A percentile compares a stretch with the other conserved stretches of the same genome.
Conservation (phyloP, 2,113 vertebrate genomes). For the Emydocephalus ijimae region DNA sequence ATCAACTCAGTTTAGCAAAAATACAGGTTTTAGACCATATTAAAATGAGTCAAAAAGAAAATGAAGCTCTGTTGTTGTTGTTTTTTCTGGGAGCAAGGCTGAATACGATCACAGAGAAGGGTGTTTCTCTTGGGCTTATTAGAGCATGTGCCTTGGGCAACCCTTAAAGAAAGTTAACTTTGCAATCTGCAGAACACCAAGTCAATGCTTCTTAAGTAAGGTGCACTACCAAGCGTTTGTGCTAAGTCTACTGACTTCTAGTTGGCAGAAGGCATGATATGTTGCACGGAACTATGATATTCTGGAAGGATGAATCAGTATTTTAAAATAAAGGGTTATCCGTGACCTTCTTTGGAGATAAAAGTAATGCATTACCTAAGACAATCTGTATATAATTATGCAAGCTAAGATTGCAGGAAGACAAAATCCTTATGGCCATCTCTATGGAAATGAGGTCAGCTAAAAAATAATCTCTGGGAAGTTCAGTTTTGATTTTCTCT, state of each 20-base stretch:
- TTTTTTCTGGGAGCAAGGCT: not conserved
- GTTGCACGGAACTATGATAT: not conserved
- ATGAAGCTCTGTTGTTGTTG: not conserved
- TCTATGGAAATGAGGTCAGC: conserved; percentile 23
- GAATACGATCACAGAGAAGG: not conserved
- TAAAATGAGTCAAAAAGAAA: not conserved
- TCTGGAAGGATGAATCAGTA: conserved; percentile 6
- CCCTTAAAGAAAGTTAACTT: not conserved
- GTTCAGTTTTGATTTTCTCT: not conserved
- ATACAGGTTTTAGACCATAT: not conserved
- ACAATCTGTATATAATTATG: conserved; percentile 23
- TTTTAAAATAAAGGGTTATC: conserved; percentile 7
- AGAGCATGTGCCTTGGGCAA: not conserved
- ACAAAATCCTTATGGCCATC: conserved; percentile 11
- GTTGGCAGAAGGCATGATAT: not conserved
- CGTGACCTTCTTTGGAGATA: not conserved
- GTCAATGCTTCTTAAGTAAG: not conserved
- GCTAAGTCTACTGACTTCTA: not conserved
- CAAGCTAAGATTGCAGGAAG: conserved; percentile 12
- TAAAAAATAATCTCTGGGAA: conserved; percentile 9
- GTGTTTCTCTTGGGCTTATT: not conserved
- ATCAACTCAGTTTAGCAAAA: not conserved
- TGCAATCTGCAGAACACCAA: not conserved
- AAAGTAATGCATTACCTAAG: conserved; percentile 14
- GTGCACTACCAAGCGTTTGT: not conserved